Evolutionary conservation across 2,888 invertebrate genomes (phyloP).

Genomic region (Coleophora deauratella): DNA sequence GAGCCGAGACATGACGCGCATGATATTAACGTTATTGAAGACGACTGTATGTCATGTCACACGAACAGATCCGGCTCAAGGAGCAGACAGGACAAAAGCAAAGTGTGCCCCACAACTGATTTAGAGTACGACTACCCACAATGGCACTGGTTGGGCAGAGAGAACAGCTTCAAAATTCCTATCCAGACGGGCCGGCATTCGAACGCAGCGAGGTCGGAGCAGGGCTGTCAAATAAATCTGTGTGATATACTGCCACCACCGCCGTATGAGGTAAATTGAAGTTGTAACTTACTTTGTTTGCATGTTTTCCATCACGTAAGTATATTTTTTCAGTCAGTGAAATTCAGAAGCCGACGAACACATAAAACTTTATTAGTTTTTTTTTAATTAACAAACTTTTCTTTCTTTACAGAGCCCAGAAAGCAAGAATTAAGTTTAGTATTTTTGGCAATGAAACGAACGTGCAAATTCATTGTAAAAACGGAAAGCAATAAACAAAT

Average conservation of each 20-base stretch:
- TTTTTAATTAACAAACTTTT: slow-evolving; percentile 6
- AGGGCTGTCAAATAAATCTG: slow-evolving; percentile 76
- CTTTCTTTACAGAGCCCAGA: slow-evolving; percentile 58
- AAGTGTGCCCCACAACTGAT: slow-evolving; percentile 65
- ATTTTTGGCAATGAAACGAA: slow-evolving; percentile 22
- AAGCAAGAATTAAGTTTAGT: slow-evolving; percentile 38
- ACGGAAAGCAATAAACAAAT: slow-evolving; percentile 47
- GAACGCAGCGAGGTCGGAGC: slow-evolving; percentile 64
- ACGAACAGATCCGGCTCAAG: slow-evolving; percentile 65
- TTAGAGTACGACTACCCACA: slow-evolving; percentile 70
- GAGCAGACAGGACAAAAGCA: slow-evolving; percentile 67
- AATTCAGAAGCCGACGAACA: slow-evolving; percentile 13
- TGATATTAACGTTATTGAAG: slow-evolving; percentile 59
- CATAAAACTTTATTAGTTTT: slow-evolving; percentile 2
- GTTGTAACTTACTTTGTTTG: slow-evolving; percentile 27
- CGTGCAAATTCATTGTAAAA: slow-evolving; percentile 16
- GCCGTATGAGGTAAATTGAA: slow-evolving; percentile 74
- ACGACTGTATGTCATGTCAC: slow-evolving; percentile 62
- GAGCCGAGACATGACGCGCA: slow-evolving; percentile 57
- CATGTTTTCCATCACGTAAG: slow-evolving; percentile 27
- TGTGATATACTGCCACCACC: slow-evolving; percentile 79
- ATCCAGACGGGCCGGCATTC: slow-evolving; percentile 64
- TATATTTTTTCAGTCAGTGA: slow-evolving; percentile 17
- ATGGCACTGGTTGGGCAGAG: slow-evolving; percentile 68
- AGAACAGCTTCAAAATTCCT: slow-evolving; percentile 72